phyloP scores from a whole-genome alignment of 92 coral and sea anemone genomes.

The Desmophyllum pertusum region DNA sequence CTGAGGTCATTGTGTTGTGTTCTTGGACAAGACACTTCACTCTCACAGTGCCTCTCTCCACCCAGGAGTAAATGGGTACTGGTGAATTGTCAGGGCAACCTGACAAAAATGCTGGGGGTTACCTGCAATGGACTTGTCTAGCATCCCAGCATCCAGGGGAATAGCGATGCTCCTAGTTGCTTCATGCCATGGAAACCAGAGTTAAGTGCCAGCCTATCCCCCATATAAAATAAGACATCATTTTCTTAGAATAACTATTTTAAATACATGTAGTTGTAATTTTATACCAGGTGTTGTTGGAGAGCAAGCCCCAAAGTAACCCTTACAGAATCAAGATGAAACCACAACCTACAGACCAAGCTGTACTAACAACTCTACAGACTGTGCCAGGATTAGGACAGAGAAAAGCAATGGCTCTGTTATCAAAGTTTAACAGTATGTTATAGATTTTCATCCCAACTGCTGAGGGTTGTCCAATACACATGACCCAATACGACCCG shows the following conservation, averaged over 20 bases:
- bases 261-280: neutral
- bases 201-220: neutral
- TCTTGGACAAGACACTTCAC: too few relatives aligned
- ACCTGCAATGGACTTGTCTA: too few relatives aligned
- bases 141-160: too few relatives aligned
- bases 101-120: too few relatives aligned
- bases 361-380: slow-evolving; percentile 79
- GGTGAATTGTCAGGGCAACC: too few relatives aligned
- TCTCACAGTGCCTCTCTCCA: too few relatives aligned
- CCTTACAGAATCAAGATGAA: slow-evolving; percentile 88
- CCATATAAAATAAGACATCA: neutral
- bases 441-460: neutral
- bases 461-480: too few relatives aligned
- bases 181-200: too few relatives aligned
- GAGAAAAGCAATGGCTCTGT: slow-evolving; percentile 89
- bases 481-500: too few relatives aligned
- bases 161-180: too few relatives aligned
- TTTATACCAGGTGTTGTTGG: slow-evolving; percentile 69
- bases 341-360: slow-evolving; percentile 75
- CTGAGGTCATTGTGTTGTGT: too few relatives aligned
- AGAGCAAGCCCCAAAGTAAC: slow-evolving; percentile 83
- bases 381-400: slow-evolving; percentile 90
- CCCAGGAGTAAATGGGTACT: too few relatives aligned
- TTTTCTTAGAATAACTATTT: neutral
- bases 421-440: slow-evolving; percentile 76